Evolutionary conservation across 2,797 vertebrate genomes (phyloP).

Genomic region (Chromobotia macracanthus): DNA sequence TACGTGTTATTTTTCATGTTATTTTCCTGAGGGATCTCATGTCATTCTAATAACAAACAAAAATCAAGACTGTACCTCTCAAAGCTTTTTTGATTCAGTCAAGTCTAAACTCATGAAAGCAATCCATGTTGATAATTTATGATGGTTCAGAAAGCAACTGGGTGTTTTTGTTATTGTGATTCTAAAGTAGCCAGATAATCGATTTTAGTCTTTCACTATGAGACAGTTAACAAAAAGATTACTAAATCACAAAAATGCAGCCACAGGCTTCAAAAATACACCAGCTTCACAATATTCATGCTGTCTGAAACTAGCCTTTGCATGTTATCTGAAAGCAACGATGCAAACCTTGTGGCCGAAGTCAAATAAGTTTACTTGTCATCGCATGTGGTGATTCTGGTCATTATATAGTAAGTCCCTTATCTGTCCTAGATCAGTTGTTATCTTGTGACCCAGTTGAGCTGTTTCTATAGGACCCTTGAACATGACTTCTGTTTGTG

Average conservation of each 20-base stretch:
- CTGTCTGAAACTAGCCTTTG: not conserved
- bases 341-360: not conserved
- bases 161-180: not conserved
- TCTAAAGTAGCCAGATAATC: not conserved
- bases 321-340: not conserved
- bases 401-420: not conserved
- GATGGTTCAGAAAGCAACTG: not conserved
- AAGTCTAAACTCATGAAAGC: not conserved
- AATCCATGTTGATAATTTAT: not conserved
- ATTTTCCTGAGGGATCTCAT: not conserved
- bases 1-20: not conserved
- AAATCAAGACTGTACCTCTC: not conserved
- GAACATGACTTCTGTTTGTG: too few species aligned
- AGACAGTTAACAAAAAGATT: not conserved
- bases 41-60: not conserved
- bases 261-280: not conserved
- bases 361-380: not conserved
- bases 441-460: not conserved
- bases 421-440: not conserved
- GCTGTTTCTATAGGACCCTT: too few species aligned
- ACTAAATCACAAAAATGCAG: not conserved
- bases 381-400: conserved; percentile 1
- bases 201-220: not conserved
- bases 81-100: not conserved
- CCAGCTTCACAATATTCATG: not conserved